Base-by-base conservation (phyloP, 2,797 vertebrate genomes). In the Echiichthys vipera region DNA sequence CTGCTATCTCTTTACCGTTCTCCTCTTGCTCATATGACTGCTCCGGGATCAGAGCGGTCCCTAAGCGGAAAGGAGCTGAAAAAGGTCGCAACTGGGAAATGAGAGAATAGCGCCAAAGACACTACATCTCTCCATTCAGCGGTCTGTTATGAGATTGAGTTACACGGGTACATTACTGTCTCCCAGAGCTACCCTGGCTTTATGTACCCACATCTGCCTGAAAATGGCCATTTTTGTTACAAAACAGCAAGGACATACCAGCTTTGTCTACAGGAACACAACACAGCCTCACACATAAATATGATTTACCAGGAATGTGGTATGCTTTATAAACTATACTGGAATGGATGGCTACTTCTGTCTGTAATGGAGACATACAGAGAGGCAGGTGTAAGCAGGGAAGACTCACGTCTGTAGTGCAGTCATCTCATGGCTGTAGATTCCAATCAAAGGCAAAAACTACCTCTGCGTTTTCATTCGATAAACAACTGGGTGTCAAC, bases 81-180 rank as follows among this genome's bases (percentile, higher is more conserved):
- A 91, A 91, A 86, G 85, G 90, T 91, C 85, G 87, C 76, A 32
- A 62, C 22, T 20, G 63, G 64, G 80, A 72, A 72, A 78, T 40
- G 71, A 81, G 74, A 74, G 71, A 67, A 59, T 27, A 54, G 59
- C 25, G 72, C 65, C 70, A 73, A 76, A 80, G 69, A 76, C 83
- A 65, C 83, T 75, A 55, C 74, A 76, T 67, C 78, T 84, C 76
- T 78, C 54, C 68, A 83, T 84, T 89, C 81, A 70, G 78, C 42
- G 9, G 57, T 65, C 56, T 84, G 76, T 61, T 72, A 45, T 76
- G 71, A 89, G 90, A 88, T 89, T 84, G 76, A 84, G 81, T 91
- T 93, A 87, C 89, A 85, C 20, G 40, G 74, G 57, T 80, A 75
- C 86, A 91, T 89, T 91, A 91, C 78, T 50, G 68, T 57, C 63